These are phyloP conservation scores for Lampropteryx suffumata DNA, from an alignment of 2,888 invertebrate species.

Conservation along the genomic window DNA sequence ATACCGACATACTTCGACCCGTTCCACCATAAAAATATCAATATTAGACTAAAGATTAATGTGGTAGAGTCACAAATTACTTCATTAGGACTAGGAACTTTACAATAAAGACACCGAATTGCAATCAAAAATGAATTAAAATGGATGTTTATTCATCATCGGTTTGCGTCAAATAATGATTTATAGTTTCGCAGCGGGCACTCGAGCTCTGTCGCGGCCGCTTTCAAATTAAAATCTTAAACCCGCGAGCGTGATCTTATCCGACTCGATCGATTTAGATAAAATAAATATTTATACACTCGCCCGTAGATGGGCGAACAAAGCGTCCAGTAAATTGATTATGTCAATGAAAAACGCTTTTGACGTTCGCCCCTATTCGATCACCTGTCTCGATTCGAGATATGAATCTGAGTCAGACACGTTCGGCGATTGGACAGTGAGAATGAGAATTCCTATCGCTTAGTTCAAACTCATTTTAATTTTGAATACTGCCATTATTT, in stretches of 20 bases:
- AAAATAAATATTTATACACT: conserved; percentile 83
- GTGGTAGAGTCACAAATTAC: neutral
- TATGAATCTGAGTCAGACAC: conserved; percentile 39
- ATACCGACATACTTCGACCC: no score
- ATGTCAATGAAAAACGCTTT: conserved; percentile 67
- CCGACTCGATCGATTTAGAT: conserved; percentile 81
- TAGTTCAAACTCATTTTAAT: conserved; percentile 21
- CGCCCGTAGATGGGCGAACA: conserved; percentile 76
- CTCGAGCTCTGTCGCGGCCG: conserved; percentile 70
- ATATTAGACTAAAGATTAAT: neutral
- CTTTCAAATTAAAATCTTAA: conserved; percentile 79
- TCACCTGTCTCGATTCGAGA: conserved; percentile 64
- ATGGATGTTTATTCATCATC: conserved; percentile 73
- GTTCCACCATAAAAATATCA: no score
- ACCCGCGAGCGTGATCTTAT: conserved; percentile 77
- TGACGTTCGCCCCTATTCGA: conserved; percentile 64
- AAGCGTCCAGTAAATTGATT: conserved; percentile 80
- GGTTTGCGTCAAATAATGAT: conserved; percentile 64
- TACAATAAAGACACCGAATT: conserved; percentile 63
- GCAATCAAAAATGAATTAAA: conserved; percentile 80
- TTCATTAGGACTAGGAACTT: neutral
- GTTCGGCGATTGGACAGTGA: conserved; percentile 23
- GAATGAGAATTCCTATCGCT: conserved; percentile 30
- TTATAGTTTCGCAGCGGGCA: conserved; percentile 80
- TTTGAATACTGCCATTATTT: neutral